These are phyloP conservation scores for Blastobasis adustella DNA, from an alignment of 2,888 invertebrate species.

Conservation along the genomic window DNA sequence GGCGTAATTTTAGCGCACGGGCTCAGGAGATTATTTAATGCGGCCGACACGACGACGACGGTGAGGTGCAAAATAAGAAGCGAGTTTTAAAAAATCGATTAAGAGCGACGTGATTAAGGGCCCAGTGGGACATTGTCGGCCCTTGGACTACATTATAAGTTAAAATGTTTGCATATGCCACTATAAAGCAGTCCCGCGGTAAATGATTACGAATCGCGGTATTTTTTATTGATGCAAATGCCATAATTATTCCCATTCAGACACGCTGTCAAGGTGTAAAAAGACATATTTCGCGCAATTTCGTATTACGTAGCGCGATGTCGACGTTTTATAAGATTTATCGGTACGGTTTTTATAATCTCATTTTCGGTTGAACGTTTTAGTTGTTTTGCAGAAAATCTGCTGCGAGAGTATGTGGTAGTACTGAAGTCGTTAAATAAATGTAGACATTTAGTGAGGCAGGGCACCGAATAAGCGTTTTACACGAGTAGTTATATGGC, in stretches of 20 bases:
- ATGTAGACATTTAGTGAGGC: too few species aligned
- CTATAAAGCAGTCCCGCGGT: slow-evolving; percentile 55
- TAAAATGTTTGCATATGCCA: slow-evolving; percentile 57
- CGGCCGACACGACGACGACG: slow-evolving; percentile 20
- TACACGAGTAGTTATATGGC: too few species aligned
- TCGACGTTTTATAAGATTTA: not conserved
- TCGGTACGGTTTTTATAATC: not conserved
- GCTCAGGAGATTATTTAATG: slow-evolving; percentile 49
- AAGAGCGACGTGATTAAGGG: slow-evolving; percentile 61
- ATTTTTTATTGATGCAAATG: slow-evolving; percentile 42
- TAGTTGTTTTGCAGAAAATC: too few species aligned
- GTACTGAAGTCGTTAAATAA: too few species aligned
- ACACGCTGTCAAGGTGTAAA: slow-evolving; percentile 32
- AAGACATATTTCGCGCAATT: slow-evolving; percentile 30
- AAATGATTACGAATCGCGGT: slow-evolving; percentile 56
- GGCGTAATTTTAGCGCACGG: slow-evolving; percentile 53
- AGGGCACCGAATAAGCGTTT: too few species aligned
- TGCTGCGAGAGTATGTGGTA: too few species aligned
- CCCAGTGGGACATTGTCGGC: slow-evolving; percentile 29
- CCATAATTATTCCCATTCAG: slow-evolving; percentile 48
- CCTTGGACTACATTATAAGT: slow-evolving; percentile 25
- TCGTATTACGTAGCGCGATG: slow-evolving; percentile 17
- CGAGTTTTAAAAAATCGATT: slow-evolving; percentile 64
- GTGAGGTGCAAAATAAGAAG: slow-evolving; percentile 52
- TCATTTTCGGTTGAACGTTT: not conserved